phyloP scores from a whole-genome alignment of 1,140 invertebrate species.

The Ceratitis capitata region DNA sequence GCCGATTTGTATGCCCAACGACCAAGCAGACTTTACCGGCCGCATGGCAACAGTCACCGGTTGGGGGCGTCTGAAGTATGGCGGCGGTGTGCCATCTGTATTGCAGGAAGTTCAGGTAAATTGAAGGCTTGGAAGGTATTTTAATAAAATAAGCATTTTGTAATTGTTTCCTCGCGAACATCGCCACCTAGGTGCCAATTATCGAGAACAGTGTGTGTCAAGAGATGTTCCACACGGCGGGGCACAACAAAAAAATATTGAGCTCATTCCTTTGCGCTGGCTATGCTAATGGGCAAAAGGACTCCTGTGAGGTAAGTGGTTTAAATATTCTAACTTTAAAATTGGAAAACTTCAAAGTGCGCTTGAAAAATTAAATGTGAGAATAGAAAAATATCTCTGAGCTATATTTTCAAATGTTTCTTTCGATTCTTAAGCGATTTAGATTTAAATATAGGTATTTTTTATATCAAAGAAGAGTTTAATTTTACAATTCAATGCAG shows the following conservation, averaged over 20 bases:
- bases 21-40: constrained; percentile 83
- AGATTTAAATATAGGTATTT: too few species aligned
- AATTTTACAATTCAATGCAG: too few species aligned
- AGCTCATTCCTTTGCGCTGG: constrained; percentile 94
- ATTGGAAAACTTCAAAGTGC: too few species aligned
- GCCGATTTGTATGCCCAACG: constrained; percentile 90
- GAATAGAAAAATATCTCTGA: too few species aligned
- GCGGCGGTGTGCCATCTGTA: constrained; percentile 86
- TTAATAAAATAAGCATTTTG: too few species aligned
- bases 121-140: background rate
- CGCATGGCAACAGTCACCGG: constrained; percentile 86
- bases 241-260: constrained; percentile 86
- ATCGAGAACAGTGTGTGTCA: constrained; percentile 92
- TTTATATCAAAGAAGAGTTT: too few species aligned
- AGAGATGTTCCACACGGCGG: constrained; percentile 91
- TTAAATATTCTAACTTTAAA: too few species aligned
- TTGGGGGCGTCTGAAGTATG: constrained; percentile 76
- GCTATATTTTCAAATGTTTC: too few species aligned
- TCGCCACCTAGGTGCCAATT: constrained; percentile 83
- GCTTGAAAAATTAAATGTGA: too few species aligned
- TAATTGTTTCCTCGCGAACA: too few species aligned
- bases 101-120: constrained; percentile 85
- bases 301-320: constrained; percentile 87
- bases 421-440: too few species aligned
- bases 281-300: constrained; percentile 90